Evolutionary conservation across 2,797 vertebrate species (phyloP).

Genomic region (Delichon dasypus): DNA sequence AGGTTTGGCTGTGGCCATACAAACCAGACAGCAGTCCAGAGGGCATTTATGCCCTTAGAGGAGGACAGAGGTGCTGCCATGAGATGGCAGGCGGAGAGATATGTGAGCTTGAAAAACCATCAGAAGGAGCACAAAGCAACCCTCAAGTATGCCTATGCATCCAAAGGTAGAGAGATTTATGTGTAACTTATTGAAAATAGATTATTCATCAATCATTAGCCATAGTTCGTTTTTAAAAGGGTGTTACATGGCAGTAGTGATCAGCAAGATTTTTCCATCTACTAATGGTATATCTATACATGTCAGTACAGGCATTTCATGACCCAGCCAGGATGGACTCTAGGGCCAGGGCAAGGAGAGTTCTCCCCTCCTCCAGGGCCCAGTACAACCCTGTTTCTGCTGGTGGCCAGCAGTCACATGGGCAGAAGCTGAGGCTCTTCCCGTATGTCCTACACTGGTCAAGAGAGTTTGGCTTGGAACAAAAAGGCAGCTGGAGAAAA

Average conservation of each 20-base stretch:
- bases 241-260: neutral
- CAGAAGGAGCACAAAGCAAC: neutral
- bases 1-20: neutral
- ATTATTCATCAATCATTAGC: neutral
- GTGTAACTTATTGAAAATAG: neutral
- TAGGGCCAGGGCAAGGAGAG: neutral
- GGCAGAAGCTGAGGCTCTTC: neutral
- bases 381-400: neutral
- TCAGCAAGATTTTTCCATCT: neutral
- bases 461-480: neutral
- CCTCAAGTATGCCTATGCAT: neutral
- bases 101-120: neutral
- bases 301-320: too few relatives aligned
- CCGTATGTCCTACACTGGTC: too few relatives aligned
- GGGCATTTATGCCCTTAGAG: accelerated
- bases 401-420: accelerated
- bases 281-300: too few relatives aligned
- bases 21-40: neutral
- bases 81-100: neutral
- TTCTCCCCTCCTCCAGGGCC: neutral
- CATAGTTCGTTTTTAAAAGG: neutral
- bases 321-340: too few relatives aligned
- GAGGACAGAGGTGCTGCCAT: neutral
- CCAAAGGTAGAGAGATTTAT: neutral
- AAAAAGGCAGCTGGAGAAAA: neutral